Conservation (phyloP, 2,113 vertebrate species). For the Oophaga pumilio region DNA sequence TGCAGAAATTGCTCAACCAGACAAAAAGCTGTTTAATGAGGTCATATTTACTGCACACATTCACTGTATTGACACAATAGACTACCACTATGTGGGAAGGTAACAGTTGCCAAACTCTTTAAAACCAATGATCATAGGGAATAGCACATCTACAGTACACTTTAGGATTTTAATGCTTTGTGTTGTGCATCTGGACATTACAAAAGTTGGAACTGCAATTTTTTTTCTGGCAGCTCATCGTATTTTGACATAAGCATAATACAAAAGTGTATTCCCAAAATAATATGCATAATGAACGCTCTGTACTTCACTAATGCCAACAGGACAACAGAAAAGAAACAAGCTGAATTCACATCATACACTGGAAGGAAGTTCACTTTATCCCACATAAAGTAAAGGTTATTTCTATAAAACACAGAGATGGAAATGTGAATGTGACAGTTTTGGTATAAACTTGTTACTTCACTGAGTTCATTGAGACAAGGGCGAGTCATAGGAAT, state of each 20-base stretch:
- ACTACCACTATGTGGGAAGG: not conserved
- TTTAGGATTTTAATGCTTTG: not conserved
- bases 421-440: not conserved
- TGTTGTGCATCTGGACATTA: not conserved
- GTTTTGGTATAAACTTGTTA: not conserved
- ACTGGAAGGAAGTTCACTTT: not conserved
- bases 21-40: conserved; percentile 42
- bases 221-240: not conserved
- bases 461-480: not conserved
- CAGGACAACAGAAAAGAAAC: not conserved
- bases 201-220: not conserved
- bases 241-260: not conserved
- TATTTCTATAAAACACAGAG: not conserved
- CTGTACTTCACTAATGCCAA: not conserved
- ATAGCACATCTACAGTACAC: not conserved
- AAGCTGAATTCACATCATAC: not conserved
- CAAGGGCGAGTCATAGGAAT: not conserved
- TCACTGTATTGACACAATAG: conserved; percentile 48
- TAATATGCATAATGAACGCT: not conserved
- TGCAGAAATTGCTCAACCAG: conserved; percentile 3
- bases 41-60: conserved; percentile 57
- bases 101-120: not conserved
- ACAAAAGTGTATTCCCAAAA: not conserved
- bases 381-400: not conserved
- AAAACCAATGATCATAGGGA: not conserved